phyloP scores from a whole-genome alignment of 2,113 vertebrate genomes.

The Lepisosteus osseus region DNA sequence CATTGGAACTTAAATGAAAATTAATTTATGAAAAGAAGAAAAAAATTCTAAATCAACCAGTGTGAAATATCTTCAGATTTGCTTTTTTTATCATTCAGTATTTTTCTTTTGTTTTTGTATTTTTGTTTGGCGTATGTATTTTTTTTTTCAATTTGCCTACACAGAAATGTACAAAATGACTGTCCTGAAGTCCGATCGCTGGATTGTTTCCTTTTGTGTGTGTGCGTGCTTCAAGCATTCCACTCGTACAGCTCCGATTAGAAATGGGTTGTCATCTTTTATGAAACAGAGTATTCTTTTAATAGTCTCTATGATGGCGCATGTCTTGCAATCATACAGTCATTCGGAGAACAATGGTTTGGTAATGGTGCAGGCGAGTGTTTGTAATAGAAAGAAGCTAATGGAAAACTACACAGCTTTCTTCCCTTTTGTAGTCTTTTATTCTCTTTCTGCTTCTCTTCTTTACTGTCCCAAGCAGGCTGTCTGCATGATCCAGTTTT shows the following conservation, averaged over 20 bases:
- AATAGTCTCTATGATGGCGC: background rate
- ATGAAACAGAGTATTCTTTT: too few species aligned
- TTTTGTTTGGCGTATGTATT: background rate
- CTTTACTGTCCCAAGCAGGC: background rate
- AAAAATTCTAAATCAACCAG: conserved; percentile 29
- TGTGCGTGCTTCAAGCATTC: too few species aligned
- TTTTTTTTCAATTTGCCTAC: too few species aligned
- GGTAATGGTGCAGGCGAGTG: background rate
- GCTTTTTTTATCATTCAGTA: conserved; percentile 1
- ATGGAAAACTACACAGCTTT: too few species aligned
- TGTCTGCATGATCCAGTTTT: too few species aligned
- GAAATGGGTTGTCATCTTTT: too few species aligned
- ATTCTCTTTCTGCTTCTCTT: background rate
- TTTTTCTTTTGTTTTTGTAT: conserved; percentile 3
- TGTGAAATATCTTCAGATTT: conserved; percentile 39
- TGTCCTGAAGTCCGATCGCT: too few species aligned
- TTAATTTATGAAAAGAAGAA: conserved; percentile 61
- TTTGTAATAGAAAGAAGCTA: background rate
- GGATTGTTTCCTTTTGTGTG: too few species aligned
- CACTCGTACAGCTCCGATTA: too few species aligned
- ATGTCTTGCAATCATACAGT: background rate
- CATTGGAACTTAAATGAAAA: conserved; percentile 56
- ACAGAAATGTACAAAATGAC: too few species aligned
- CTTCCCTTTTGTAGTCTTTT: background rate
- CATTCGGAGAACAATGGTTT: background rate